Evolutionary conservation across 2,888 invertebrate species (phyloP).

Genomic region (Alcis repandata): DNA sequence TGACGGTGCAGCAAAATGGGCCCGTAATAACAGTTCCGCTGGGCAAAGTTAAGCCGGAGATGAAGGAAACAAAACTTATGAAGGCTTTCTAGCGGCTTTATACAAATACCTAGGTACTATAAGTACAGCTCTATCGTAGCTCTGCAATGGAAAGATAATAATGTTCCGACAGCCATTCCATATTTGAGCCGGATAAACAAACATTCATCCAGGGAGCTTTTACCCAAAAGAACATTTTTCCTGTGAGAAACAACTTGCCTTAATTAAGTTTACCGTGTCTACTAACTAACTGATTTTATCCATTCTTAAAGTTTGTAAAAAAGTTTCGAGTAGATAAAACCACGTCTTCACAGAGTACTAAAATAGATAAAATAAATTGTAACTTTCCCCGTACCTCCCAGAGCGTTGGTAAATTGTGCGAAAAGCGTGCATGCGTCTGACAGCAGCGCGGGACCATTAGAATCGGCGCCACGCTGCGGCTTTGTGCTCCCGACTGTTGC

Average conservation of each 20-base stretch:
- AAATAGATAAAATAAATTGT: slow-evolving; percentile 8
- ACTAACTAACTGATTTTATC: no score
- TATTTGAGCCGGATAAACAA: slow-evolving; percentile 18
- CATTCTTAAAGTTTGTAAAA: no score
- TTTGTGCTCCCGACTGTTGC: slow-evolving; percentile 20
- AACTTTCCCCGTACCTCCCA: slow-evolving; percentile 19
- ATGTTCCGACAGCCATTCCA: slow-evolving; percentile 14
- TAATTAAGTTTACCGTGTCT: not conserved
- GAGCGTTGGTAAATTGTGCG: slow-evolving; percentile 29
- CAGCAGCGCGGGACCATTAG: slow-evolving; percentile 35
- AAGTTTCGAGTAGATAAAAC: not conserved
- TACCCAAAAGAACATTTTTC: slow-evolving; percentile 5
- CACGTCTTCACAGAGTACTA: not conserved
- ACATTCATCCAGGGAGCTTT: not conserved
- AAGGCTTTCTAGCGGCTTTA: not conserved
- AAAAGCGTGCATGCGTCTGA: slow-evolving; percentile 36
- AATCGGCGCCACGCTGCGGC: slow-evolving; percentile 34
- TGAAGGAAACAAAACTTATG: slow-evolving; percentile 24
- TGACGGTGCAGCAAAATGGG: slow-evolving; percentile 16
- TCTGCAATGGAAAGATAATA: slow-evolving; percentile 10
- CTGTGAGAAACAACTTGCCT: slow-evolving; percentile 11
- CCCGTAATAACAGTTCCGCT: slow-evolving; percentile 24
- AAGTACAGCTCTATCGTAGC: not conserved
- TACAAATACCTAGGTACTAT: not conserved
- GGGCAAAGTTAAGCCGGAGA: slow-evolving; percentile 23